Conservation (phyloP, 2,888 invertebrate genomes). For the Mesoligia furuncula region DNA sequence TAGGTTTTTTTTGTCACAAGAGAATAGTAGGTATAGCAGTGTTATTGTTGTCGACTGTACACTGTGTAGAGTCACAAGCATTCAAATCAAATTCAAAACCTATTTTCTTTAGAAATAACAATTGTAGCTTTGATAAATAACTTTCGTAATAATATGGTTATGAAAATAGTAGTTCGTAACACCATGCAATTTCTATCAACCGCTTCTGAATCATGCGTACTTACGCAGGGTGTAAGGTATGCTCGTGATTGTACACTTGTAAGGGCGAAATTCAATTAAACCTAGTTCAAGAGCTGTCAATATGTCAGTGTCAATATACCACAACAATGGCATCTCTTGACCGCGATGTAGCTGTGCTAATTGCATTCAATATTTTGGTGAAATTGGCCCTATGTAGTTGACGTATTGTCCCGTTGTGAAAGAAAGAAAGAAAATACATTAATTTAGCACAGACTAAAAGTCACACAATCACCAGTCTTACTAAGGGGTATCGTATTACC, state of each 20-base stretch:
- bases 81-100: neutral
- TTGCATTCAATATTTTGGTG: neutral
- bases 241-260: constrained; percentile 7
- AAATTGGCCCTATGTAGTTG: constrained; percentile 10
- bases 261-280: neutral
- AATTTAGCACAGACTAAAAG: no score
- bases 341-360: neutral
- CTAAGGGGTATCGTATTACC: no score
- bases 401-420: constrained; percentile 44
- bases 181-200: no score
- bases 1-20: no score
- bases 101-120: neutral
- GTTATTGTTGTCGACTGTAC: constrained; percentile 1
- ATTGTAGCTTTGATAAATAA: neutral
- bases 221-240: neutral
- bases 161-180: neutral
- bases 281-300: neutral
- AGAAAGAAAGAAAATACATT: no score
- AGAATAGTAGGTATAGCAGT: no score
- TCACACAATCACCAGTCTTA: no score
- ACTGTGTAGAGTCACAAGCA: constrained; percentile 1
- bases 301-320: neutral
- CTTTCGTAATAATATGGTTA: neutral
- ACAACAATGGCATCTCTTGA: neutral
- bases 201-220: no score